phyloP scores from a whole-genome alignment of 2,113 vertebrate genomes.

The Procavia capensis region DNA sequence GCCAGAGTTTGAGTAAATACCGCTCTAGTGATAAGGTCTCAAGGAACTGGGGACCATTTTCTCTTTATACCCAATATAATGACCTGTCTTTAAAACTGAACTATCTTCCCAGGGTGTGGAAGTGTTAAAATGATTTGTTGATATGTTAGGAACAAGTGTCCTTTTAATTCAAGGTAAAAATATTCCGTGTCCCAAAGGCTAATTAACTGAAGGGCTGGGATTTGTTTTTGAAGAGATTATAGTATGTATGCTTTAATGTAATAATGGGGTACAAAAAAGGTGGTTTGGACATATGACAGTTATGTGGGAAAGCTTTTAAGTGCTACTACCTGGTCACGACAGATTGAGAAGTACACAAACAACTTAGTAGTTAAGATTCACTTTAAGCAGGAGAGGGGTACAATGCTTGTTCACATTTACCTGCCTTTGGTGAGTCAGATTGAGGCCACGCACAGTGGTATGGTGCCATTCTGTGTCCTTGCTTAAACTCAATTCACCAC shows the following conservation, averaged over 20 bases:
- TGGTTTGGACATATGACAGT: not conserved
- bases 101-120: not conserved
- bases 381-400: not conserved
- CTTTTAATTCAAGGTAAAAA: constrained; percentile 1
- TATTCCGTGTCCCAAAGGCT: not conserved
- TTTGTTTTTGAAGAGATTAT: constrained; percentile 16
- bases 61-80: not conserved
- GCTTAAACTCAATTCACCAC: not conserved
- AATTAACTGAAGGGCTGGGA: not conserved
- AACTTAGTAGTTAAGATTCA: not conserved
- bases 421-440: not conserved
- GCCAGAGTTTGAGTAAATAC: not conserved
- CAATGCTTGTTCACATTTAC: not conserved
- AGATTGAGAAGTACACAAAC: not conserved
- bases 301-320: not conserved
- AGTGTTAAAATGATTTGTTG: not conserved
- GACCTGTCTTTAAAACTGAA: not conserved
- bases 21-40: not conserved
- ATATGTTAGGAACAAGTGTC: not conserved
- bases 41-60: not conserved
- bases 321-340: not conserved
- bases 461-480: not conserved
- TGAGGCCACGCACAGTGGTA: not conserved
- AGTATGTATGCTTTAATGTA: not conserved
- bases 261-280: not conserved